These are phyloP conservation scores for Pipistrellus kuhlii DNA, from an alignment of 2,797 vertebrate species.

Conservation along the genomic window DNA sequence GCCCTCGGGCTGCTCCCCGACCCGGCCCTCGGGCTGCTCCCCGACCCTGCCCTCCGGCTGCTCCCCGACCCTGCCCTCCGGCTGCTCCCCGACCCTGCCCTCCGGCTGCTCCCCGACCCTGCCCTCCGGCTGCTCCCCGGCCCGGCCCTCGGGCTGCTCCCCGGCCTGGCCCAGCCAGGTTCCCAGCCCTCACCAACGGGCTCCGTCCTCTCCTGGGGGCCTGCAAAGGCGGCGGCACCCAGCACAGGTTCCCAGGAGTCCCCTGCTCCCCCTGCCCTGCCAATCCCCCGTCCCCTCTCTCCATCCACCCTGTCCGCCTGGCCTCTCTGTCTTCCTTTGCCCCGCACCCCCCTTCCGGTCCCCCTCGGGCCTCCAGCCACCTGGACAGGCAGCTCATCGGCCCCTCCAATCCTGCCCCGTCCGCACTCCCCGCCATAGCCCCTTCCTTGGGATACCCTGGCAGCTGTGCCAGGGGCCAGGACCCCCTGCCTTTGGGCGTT, in stretches of 20 bases:
- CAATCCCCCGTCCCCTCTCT: too few species aligned
- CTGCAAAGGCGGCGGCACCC: background rate
- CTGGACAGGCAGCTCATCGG: background rate
- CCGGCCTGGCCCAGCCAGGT: background rate
- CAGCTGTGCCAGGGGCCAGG: background rate
- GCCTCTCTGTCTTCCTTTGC: background rate
- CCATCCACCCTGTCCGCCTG: background rate
- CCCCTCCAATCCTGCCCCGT: background rate
- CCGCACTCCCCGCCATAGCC: fast-evolving
- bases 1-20: too few species aligned
- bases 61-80: too few species aligned
- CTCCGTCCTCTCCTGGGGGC: too few species aligned
- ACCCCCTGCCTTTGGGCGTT: too few species aligned
- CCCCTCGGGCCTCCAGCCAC: background rate
- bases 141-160: background rate
- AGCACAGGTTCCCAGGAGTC: background rate
- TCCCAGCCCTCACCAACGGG: background rate
- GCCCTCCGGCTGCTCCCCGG: background rate
- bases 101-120: too few species aligned
- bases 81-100: too few species aligned
- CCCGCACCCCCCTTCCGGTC: background rate
- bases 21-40: background rate
- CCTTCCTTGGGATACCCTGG: background rate
- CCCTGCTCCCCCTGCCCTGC: background rate
- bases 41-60: background rate